Base-by-base conservation (phyloP, 2,113 vertebrate genomes). In the Cygnus buccinator region DNA sequence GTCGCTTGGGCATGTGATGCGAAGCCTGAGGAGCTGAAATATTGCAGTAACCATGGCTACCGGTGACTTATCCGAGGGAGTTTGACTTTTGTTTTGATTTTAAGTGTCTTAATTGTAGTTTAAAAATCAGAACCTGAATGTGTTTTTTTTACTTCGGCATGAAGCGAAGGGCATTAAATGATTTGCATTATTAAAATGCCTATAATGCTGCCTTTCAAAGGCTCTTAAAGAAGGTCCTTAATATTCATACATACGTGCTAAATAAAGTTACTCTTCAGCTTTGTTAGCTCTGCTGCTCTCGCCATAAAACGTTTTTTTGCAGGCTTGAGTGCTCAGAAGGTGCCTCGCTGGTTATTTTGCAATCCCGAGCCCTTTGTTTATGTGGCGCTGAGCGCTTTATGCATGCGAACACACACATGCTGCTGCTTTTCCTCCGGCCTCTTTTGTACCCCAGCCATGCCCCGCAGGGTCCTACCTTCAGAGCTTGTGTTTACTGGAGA, bases 1-100 rank as follows among this genome's bases (percentile, higher is more conserved):
- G 86, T 96, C 91, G 1, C 92, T 71, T 76, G 96, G 96, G 91
- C 96, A 93, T 93, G 88, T 94, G 97, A 92, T 71, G 54, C 2
- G 77, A 93, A 95, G 79, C 92, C 83, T 83, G 11, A 93, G 94
- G 87, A 96, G 86, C 90, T 89, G 95, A 95, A 96, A 97, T 95
- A 91, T 89, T 97, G 84, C 87, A 78, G 97, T 97, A 91, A 94
- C 97, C 96, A 95, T 95, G 90, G 96, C 95, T 97, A 98, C 97
- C 91, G 73, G 94, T 57, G 73, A 93, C 96, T 97, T 97, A 96
- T 96, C 97, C 67, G 95, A 95, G 94, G 95, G 94, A 96, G 87
- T 94, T 95, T 97, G 97, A 96, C 95, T 97, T 95, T 95, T 97
- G 94, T 93, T 96, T 97, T 95, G 83, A 75, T 94, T 95, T 97